Evolutionary conservation across 92 coral and sea anemone genomes (phyloP), one percentile per base, ranked within the genome.

Genomic region (Isaurus tuberculatus): DNA sequence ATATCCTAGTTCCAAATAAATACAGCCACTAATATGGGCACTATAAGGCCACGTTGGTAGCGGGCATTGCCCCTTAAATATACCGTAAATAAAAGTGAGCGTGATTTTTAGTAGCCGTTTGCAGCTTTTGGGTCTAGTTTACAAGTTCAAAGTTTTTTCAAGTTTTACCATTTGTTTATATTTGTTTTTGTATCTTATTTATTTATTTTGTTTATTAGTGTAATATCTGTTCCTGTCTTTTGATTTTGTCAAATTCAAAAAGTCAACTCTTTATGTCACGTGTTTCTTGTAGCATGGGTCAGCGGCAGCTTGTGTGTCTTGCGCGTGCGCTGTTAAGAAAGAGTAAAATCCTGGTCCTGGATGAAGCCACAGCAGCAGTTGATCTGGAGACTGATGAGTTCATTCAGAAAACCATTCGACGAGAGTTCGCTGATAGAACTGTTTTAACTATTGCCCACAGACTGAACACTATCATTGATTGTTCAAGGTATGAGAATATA

Each of bases 351-450:
- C 83, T 95, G 48, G 91, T 95, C 48, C 86, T 95, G 61, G 98
- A 95, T 73, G 98, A 95, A 87, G 98, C 98, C 31, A 95, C 98
- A 14, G 98, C 98, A 13, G 97, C 98, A 34, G 94, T 95, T 66
- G 98, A 95, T 79, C 88, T 95, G 75, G 95, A 95, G 71, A 95
- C 98, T 42, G 98, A 95, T 82, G 98, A 95, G 80, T 91, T 95
- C 49, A 95, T 95, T 73, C 98, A 95, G 83, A 86, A 93, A 42
- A 95, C 98, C 46, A 93, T 95, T 58, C 89, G 98, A 40, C 89
- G 90, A 55, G 98, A 95, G 90, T 95, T 95, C 80, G 94, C 98
- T 25, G 98, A 95, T 72, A 86, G 94, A 65, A 95, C 98, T 49
- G 94, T 95, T 44, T 92, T 95, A 34, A 93, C 98, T 11, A 93